phyloP scores from a whole-genome alignment of 2,113 vertebrate genomes.

The Phoenicopterus ruber region DNA sequence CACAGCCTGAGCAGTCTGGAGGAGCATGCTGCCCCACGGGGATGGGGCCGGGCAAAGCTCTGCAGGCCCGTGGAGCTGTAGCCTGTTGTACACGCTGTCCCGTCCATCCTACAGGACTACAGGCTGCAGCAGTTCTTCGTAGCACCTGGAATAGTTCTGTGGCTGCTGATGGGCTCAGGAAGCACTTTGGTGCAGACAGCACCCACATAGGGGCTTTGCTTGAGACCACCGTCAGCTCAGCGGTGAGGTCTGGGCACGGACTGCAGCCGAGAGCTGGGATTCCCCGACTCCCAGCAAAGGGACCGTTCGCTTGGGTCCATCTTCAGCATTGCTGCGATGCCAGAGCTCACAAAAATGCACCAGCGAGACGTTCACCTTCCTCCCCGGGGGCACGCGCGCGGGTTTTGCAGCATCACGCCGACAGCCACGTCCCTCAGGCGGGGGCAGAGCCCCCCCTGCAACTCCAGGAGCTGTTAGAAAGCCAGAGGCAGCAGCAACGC shows the following conservation, averaged over 20 bases:
- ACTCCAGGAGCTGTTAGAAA: not conserved
- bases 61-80: not conserved
- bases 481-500: not conserved
- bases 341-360: not conserved
- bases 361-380: not conserved
- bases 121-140: not conserved
- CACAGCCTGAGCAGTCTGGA: not conserved
- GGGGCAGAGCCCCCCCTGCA: not conserved
- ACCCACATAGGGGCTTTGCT: not conserved
- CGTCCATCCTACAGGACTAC: not conserved
- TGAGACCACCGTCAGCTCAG: not conserved
- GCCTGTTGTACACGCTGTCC: not conserved
- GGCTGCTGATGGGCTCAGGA: not conserved
- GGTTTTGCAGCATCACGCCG: fast-evolving
- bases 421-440: not conserved
- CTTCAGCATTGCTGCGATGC: not conserved
- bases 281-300: fast-evolving
- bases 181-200: not conserved
- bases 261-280: fast-evolving
- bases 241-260: not conserved
- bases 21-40: not conserved
- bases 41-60: not conserved
- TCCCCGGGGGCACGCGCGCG: fast-evolving
- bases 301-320: fast-evolving
- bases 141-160: not conserved